Percentiles rank a stretch among this genome's conserved stretches.
Evolutionary conservation across 64 coral and sea anemone species (phyloP).

Genomic region (Anthopleura sola): DNA sequence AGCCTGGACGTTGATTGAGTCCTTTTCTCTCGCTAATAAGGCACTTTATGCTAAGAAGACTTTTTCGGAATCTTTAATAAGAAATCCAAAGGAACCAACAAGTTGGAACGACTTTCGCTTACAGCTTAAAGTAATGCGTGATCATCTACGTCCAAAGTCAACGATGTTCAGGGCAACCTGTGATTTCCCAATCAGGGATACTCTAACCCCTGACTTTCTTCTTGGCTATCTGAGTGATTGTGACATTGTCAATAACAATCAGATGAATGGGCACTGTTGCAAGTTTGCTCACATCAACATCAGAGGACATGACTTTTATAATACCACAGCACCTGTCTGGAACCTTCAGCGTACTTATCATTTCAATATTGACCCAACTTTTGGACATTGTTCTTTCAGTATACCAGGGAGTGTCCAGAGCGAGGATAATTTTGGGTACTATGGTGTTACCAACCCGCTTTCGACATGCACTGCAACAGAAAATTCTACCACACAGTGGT

Average conservation of each 20-base stretch:
- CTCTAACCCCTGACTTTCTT: slow-evolving; percentile 2
- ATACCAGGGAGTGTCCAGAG: not conserved
- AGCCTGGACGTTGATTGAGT: slow-evolving; percentile 52
- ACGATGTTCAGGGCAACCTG: slow-evolving; percentile 7
- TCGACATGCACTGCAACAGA: slow-evolving; percentile 34
- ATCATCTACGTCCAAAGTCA: not conserved
- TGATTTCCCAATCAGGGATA: not conserved
- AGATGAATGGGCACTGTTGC: not conserved
- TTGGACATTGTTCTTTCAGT: not conserved
- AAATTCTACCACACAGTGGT: slow-evolving; percentile 44
- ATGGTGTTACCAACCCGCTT: not conserved
- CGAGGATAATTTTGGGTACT: slow-evolving; percentile 53
- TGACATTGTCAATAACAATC: not conserved
- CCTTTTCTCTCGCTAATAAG: slow-evolving; percentile 28
- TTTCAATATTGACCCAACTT: not conserved
- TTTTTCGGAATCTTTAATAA: not conserved
- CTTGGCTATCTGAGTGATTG: not conserved
- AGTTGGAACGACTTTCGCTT: not conserved
- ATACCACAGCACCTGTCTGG: not conserved
- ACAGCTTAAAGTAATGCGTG: not conserved
- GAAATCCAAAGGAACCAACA: not conserved
- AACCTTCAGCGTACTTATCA: not conserved
- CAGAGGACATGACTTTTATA: not conserved
- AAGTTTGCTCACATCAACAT: not conserved
- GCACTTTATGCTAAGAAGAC: not conserved